phyloP scores from a whole-genome alignment of 2,113 vertebrate genomes.

The Marcusenius ussheri region DNA sequence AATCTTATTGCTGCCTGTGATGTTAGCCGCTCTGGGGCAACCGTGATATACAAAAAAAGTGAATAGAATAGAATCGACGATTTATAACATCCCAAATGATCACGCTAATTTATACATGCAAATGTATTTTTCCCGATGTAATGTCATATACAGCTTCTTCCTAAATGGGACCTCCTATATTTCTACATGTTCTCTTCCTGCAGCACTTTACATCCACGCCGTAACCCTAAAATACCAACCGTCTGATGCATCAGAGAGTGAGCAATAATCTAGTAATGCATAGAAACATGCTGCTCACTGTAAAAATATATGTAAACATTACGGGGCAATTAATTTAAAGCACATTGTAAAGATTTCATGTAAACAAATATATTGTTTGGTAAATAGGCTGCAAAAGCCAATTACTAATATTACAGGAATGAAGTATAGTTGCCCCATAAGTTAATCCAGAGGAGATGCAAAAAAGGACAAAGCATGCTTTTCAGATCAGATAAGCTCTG shows the following conservation, averaged over 20 bases:
- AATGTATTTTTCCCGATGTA: not conserved
- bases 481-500: not conserved
- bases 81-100: not conserved
- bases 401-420: not conserved
- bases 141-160: not conserved
- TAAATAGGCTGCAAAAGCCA: not conserved
- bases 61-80: not conserved
- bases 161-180: not conserved
- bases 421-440: not conserved
- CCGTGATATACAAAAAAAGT: not conserved
- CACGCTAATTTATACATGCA: not conserved
- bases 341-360: constrained; percentile 4
- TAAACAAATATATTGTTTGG: not conserved
- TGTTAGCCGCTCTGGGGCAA: not conserved
- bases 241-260: not conserved
- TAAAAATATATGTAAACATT: constrained; percentile 9
- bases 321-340: not conserved
- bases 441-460: not conserved
- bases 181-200: not conserved
- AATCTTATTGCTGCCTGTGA: not conserved
- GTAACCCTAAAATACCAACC: not conserved
- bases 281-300: not conserved
- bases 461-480: not conserved
- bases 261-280: not conserved
- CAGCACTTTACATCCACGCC: not conserved